phyloP scores from a whole-genome alignment of 2,797 vertebrate species.

The Liparis tanakae region DNA sequence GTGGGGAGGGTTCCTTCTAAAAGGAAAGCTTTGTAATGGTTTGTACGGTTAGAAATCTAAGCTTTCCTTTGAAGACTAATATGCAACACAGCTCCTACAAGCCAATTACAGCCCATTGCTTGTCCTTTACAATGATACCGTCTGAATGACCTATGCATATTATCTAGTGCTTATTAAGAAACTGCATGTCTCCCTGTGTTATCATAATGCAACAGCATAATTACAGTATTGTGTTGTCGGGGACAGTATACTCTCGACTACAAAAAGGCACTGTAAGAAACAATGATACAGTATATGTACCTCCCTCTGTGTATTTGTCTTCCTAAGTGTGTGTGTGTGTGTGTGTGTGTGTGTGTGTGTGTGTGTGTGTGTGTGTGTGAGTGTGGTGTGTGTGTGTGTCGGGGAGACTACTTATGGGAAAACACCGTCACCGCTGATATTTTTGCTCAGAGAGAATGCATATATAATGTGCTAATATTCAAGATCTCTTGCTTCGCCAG shows the following conservation, averaged over 20 bases:
- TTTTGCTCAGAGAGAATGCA: slow-evolving; percentile 51
- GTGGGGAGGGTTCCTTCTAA: too few species aligned
- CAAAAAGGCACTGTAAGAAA: slow-evolving; percentile 28
- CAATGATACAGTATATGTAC: slow-evolving; percentile 46
- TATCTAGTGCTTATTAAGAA: slow-evolving; percentile 33
- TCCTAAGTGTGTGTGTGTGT: slow-evolving; percentile 1
- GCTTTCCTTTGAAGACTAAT: slow-evolving; percentile 51
- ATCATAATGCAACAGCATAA: slow-evolving; percentile 47
- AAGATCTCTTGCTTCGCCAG: slow-evolving; percentile 40
- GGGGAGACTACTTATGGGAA: slow-evolving; percentile 26
- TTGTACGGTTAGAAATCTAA: slow-evolving; percentile 60
- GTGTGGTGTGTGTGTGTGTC: not conserved
- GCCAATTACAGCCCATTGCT: slow-evolving; percentile 49
- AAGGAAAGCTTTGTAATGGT: slow-evolving; percentile 53
- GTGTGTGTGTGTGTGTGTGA: not conserved
- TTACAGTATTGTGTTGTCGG: slow-evolving; percentile 39
- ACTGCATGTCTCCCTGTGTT: slow-evolving; percentile 10
- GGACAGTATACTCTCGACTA: slow-evolving; percentile 54
- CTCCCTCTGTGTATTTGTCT: slow-evolving; percentile 34
- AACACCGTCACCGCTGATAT: slow-evolving; percentile 39
- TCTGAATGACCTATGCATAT: slow-evolving; percentile 35
- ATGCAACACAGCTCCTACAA: slow-evolving; percentile 43
- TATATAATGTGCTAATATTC: slow-evolving; percentile 51
- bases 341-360: not conserved
- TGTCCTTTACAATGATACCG: slow-evolving; percentile 13